Conservation (phyloP, 2,888 invertebrate species). For the Leptopilina drosophilae region DNA sequence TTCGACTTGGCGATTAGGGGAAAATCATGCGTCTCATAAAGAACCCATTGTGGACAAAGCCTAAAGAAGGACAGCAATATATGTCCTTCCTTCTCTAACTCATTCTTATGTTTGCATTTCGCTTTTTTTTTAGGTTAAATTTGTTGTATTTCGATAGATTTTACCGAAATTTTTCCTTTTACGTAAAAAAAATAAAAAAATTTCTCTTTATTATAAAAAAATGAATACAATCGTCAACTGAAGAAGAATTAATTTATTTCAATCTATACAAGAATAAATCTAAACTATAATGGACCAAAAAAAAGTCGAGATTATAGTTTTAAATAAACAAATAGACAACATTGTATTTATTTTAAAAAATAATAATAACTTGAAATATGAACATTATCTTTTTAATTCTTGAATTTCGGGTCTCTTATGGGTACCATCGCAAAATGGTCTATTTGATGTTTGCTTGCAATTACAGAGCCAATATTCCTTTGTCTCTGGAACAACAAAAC, state of each 20-base stretch:
- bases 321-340: not conserved
- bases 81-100: too few relatives aligned
- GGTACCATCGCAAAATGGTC: slow-evolving; percentile 98
- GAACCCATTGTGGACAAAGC: too few relatives aligned
- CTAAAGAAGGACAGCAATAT: too few relatives aligned
- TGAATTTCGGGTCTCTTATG: slow-evolving; percentile 81
- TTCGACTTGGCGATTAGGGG: too few relatives aligned
- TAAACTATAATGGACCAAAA: not conserved
- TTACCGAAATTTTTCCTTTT: too few relatives aligned
- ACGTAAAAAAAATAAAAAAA: too few relatives aligned
- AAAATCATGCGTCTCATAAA: too few relatives aligned
- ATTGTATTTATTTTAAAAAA: not conserved
- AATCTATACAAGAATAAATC: not conserved
- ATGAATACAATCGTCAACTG: not conserved
- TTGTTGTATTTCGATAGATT: too few relatives aligned
- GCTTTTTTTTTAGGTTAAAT: too few relatives aligned
- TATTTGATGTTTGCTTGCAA: slow-evolving; percentile 95
- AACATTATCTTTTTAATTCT: slow-evolving; percentile 32
- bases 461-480: slow-evolving; percentile 98
- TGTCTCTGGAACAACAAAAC: slow-evolving; percentile 90
- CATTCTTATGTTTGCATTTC: too few relatives aligned
- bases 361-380: not conserved
- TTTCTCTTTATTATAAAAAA: too few relatives aligned
- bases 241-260: not conserved
- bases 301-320: not conserved